Conservation (phyloP, 1,140 invertebrate genomes). For the Drosophila tsacasi region DNA sequence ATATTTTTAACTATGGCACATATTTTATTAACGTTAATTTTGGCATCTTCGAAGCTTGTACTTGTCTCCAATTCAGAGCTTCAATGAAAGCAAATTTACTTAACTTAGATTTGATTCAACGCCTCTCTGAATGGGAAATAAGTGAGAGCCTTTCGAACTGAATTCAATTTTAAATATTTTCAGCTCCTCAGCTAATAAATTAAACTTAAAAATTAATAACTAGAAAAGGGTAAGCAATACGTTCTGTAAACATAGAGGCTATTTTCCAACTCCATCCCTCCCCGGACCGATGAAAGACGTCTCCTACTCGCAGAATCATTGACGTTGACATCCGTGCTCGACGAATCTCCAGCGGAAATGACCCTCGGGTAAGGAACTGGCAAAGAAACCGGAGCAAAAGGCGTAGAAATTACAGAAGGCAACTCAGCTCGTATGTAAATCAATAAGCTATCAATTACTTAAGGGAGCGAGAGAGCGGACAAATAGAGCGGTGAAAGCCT, state of each 20-base stretch:
- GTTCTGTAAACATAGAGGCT: too few species aligned
- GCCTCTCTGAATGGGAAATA: not conserved
- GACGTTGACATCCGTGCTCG: not conserved
- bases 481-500: slow-evolving; percentile 20
- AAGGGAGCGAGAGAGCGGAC: not conserved
- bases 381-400: not conserved
- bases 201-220: too few species aligned
- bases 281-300: not conserved
- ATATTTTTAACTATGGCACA: too few species aligned
- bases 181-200: too few species aligned
- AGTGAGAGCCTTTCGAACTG: not conserved
- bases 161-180: too few species aligned
- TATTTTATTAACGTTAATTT: not conserved
- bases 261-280: not conserved
- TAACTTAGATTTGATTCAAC: not conserved
- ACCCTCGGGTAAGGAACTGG: not conserved
- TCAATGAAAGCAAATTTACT: not conserved
- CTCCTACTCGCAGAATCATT: not conserved
- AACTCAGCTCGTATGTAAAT: slow-evolving; percentile 40
- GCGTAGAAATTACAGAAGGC: not conserved
- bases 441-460: slow-evolving; percentile 72
- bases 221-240: too few species aligned
- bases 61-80: not conserved
- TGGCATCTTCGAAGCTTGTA: not conserved
- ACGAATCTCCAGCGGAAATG: not conserved